Percentiles rank a stretch among this genome's conserved stretches.
Evolutionary conservation across 2,888 invertebrate genomes (phyloP).

Genomic region (Cephus runcator): DNA sequence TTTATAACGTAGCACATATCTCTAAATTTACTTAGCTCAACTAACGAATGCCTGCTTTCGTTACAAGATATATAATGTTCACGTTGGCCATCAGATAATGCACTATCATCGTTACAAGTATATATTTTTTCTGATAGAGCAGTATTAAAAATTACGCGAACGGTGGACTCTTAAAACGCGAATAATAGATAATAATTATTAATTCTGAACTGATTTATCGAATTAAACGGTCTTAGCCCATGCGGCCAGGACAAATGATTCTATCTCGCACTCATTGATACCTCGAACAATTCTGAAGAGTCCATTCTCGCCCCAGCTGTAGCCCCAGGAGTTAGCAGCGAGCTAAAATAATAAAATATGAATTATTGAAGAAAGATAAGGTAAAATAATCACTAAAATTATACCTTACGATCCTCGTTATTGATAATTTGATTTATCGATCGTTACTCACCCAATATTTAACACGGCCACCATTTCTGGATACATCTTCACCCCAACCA

Average conservation of each 20-base stretch:
- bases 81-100: neutral
- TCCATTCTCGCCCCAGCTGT: slow-evolving; percentile 91
- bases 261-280: slow-evolving; percentile 88
- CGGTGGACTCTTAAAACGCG: neutral
- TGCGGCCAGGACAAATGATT: slow-evolving; percentile 86
- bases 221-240: slow-evolving; percentile 71
- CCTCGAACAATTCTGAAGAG: slow-evolving; percentile 90
- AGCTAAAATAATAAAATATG: slow-evolving; percentile 70
- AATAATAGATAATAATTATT: neutral
- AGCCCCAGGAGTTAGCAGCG: slow-evolving; percentile 95
- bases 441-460: slow-evolving; percentile 85
- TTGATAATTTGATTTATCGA: slow-evolving; percentile 2
- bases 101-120: neutral
- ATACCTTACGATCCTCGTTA: neutral
- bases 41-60: no score
- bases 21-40: no score
- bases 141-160: neutral
- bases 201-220: neutral
- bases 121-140: neutral
- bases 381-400: neutral
- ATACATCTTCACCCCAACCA: slow-evolving; percentile 88
- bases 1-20: no score
- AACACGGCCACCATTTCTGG: slow-evolving; percentile 67
- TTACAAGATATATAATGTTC: no score
- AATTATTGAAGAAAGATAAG: slow-evolving; percentile 7